Evolutionary conservation across 2,888 invertebrate genomes (phyloP), one percentile per base, ranked within the genome.

Genomic region (Caenorhabditis becei): DNA sequence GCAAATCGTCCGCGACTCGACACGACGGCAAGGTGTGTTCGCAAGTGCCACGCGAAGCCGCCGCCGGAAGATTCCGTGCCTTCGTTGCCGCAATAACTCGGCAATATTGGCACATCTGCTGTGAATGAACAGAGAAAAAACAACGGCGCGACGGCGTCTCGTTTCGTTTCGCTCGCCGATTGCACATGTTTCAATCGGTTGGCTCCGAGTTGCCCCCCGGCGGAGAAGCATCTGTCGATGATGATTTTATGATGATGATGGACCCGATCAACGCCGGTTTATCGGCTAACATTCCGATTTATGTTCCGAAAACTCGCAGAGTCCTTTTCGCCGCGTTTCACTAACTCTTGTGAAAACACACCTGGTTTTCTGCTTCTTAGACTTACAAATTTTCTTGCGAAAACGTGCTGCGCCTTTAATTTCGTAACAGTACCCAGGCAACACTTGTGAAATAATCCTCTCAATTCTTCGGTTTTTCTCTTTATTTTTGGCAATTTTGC

Each of bases 91-190:
- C 51, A 51, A 51, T 58, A 37, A 35, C 32, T 20, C 44, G 41
- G 65, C 74, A 74, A 74, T 75, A 75, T 75, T 32, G 66, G 37
- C 66, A 75, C 75, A 75, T 75, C 66, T 75, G 74, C 66, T 74
- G 59, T 59, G 59, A 37, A 59, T 8, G 37, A 56, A 58, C 37
- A 18, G 41, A 59, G 41, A 5, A 35, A 59, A 56, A 53, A 53
- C 8, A 4, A 2, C 24, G 24, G 11, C 14, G 14, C 7, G 41
- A 53, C 23, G 53, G 53, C 53, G 53, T 24, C 53, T 23, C 53
- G 16, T 1, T 24, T 26, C 53, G 3, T 11, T 20, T 47, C 47
- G 18, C 11, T 47, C 18, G n/a, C 47, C 47, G 47, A 47, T 18
- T 47, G 72, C 72, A 72, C 72, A 72, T 72, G 63, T 72, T 72